Evolutionary conservation across 2,888 invertebrate species (phyloP), one percentile per base, ranked within the genome.

Genomic region (Leucophenga montana): DNA sequence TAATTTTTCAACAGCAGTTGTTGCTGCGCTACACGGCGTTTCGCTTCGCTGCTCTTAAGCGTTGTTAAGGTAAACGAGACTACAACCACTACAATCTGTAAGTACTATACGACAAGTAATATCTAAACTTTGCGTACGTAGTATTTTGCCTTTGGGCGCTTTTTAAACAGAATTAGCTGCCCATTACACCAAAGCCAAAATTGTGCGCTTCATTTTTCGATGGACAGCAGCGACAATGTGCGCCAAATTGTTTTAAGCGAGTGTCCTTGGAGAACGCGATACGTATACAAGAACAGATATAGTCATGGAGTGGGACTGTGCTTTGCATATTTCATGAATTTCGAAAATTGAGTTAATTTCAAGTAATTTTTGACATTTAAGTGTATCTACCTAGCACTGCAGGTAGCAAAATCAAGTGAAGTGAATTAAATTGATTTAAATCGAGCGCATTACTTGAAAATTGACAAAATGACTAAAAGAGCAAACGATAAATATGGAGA

Each of bases 1-100:
- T 86, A 87, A 87, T 85, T 87, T 88, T 87, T 85, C 83, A 85
- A 79, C 78, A 86, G 85, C 83, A 80, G 72, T 73, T 67, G 67
- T 56, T 46, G 48, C 31, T 70, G 72, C 71, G 72, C 48, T 71
- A 66, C 53, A 27, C 27, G 27, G 3, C 39, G 39, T 39, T 53
- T n/a, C 53, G 20, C 53, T 53, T n/a, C 20, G 57, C 31, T 27
- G 57, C 20, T 27, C 67, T 66, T 57, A 73, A 72, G 56, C 56
- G 27, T 39, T 39, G 39, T 39, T 39, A 39, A 39, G 39, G 9
- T 39, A 39, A 3, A 39, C 39, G 1, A 8, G 1, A 11, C 8
- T 5, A 33, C 33, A 33, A 33, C 33, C 33, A 33, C 33, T 33
- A 33, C 39, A 39, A 39, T 8, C 39, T 5, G 5, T 39, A 39